Conservation (phyloP, 2,888 invertebrate genomes). For the Tenthredo amoena region DNA sequence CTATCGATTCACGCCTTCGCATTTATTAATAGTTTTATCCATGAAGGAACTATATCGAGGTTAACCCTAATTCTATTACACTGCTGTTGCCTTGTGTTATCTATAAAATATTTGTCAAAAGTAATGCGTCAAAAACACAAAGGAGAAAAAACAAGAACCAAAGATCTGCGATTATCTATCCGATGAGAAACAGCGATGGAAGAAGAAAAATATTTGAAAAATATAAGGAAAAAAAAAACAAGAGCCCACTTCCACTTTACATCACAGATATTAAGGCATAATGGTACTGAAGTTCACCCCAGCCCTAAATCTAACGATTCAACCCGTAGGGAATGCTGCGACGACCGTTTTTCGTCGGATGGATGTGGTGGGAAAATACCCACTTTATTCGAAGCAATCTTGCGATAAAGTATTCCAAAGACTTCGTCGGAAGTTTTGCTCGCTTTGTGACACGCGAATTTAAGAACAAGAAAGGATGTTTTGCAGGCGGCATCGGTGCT, state of each 20-base stretch:
- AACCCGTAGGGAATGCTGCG: conserved; percentile 17
- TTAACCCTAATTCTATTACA: background rate
- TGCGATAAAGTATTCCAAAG: conserved; percentile 48
- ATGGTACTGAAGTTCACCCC: conserved; percentile 12
- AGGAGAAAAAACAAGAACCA: background rate
- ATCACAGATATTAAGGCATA: background rate
- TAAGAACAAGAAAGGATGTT: conserved; percentile 13
- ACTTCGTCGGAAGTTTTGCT: conserved; percentile 28
- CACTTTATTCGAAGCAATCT: conserved; percentile 45
- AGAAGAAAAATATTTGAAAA: background rate
- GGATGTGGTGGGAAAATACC: conserved; percentile 30
- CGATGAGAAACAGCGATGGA: background rate
- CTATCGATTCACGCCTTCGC: background rate
- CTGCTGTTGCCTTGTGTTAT: background rate
- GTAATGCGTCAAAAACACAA: background rate
- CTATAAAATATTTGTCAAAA: background rate
- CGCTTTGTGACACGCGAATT: conserved; percentile 37
- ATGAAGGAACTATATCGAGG: background rate
- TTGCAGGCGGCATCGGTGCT: background rate
- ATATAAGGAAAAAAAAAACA: background rate
- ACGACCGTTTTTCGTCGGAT: conserved; percentile 19
- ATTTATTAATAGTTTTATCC: conserved; percentile 17
- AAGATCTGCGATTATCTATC: background rate
- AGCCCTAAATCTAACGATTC: conserved; percentile 19
- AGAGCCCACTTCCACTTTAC: background rate